Percentiles rank a stretch among this genome's conserved stretches.
Evolutionary conservation across 2,888 invertebrate species (phyloP).

Genomic region (Hypena proboscidalis): DNA sequence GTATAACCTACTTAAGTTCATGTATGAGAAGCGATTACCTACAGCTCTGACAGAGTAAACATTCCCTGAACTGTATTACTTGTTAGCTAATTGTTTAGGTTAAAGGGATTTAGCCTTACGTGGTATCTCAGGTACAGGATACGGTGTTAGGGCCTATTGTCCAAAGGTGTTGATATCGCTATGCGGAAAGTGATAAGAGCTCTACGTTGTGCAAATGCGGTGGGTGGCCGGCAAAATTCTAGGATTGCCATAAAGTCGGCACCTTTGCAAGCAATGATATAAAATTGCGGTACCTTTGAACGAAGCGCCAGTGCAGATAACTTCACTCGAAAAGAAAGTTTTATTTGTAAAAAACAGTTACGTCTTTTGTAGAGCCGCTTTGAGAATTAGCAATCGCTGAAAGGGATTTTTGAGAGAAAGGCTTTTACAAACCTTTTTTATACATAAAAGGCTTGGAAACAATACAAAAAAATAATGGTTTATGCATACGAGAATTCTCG

Average conservation of each 20-base stretch:
- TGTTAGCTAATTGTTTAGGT: conserved; percentile 8
- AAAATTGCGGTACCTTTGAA: conserved; percentile 71
- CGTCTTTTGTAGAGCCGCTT: conserved; percentile 41
- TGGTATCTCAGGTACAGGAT: conserved; percentile 33
- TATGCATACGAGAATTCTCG: not conserved
- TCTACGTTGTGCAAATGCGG: conserved; percentile 64
- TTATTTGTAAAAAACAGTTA: conserved; percentile 74
- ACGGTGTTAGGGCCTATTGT: conserved; percentile 38
- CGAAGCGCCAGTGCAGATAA: conserved; percentile 59
- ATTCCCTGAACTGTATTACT: conserved; percentile 10
- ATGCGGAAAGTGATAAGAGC: conserved; percentile 59
- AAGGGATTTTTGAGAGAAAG: conserved; percentile 39
- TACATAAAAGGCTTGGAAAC: conserved; percentile 11
- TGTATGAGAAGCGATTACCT: conserved; percentile 7
- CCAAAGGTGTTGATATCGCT: conserved; percentile 49
- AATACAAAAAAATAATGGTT: conserved; percentile 3
- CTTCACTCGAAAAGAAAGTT: conserved; percentile 66
- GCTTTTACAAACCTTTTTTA: conserved; percentile 10
- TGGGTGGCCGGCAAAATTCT: conserved; percentile 65
- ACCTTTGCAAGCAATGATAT: conserved; percentile 67
- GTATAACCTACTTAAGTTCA: conserved; percentile 9
- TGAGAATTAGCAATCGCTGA: conserved; percentile 45
- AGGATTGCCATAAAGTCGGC: conserved; percentile 65
- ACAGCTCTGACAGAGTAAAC: conserved; percentile 6
- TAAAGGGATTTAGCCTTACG: conserved; percentile 16